Evolutionary conservation across 1,140 invertebrate species (phyloP).

Genomic region (Diachasma alloeum): DNA sequence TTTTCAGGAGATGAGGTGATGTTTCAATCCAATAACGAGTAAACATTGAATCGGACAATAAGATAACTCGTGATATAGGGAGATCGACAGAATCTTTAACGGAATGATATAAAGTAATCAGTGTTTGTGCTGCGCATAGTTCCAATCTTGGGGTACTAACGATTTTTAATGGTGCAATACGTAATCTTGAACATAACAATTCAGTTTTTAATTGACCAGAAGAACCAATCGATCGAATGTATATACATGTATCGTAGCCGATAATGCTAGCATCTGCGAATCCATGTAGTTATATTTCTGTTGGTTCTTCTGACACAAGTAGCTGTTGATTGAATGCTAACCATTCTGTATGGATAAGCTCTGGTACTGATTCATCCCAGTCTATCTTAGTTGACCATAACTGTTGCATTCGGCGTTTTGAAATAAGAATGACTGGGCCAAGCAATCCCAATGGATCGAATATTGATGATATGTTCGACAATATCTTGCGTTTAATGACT

Average conservation of each 20-base stretch:
- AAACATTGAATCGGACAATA: background rate
- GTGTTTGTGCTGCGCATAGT: background rate
- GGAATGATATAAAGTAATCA: too few relatives aligned
- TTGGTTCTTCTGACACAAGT: constrained; percentile 18
- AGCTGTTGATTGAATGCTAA: constrained; percentile 22
- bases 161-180: constrained; percentile 48
- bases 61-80: too few relatives aligned
- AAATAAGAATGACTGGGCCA: constrained; percentile 34
- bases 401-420: constrained; percentile 60
- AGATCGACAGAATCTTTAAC: too few relatives aligned
- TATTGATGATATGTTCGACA: constrained; percentile 32
- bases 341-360: constrained; percentile 37
- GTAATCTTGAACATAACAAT: constrained; percentile 49
- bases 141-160: constrained; percentile 54
- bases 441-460: constrained; percentile 54
- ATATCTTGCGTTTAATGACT: constrained; percentile 16
- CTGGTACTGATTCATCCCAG: constrained; percentile 58
- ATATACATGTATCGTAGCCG: constrained; percentile 46
- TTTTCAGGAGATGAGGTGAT: background rate
- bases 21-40: background rate
- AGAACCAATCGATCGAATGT: constrained; percentile 28
- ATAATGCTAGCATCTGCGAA: constrained; percentile 47
- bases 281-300: constrained; percentile 40
- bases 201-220: constrained; percentile 19
- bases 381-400: constrained; percentile 51